Base-by-base conservation (phyloP, 2,888 invertebrate species). In the Cephus runcator region DNA sequence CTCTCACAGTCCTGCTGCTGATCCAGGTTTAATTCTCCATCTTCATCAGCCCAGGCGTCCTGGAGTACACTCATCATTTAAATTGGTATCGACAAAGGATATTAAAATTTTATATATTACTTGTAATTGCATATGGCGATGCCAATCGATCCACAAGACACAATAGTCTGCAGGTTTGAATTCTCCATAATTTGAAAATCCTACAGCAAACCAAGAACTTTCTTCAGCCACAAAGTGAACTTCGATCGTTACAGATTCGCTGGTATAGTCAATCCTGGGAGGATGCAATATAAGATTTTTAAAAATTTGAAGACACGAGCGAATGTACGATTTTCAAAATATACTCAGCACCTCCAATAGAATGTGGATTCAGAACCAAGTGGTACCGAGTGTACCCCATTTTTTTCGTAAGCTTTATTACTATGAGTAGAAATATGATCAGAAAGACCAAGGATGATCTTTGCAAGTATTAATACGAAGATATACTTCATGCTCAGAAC, bases 161-260 rank as follows among this genome's bases (percentile, higher is more conserved):
- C 97, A 98, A 80, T 96, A 94, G 92, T 98, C 98, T 0, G 97
- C 96, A 71, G 95, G 94, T 80, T 93, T 93, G 4, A 94, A 87
- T 73, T 94, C 93, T 1, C 98, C 98, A 79, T 96, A 94, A 87
- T 97, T 95, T 1, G 98, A 98, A 92, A 97, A 98, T 68, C 98
- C 98, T 75, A 98, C 87, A 0, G 96, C 97, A 86, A 98, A 95
- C 97, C 97, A 98, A 76, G 90, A 86, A 82, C 86, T 87, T 12
- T 89, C 87, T 34, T 87, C 87, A 4, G 88, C 88, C 36, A 85
- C 78, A 75, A 84, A 91, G 80, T 91, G 91, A 56, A 90, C 84
- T 80, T 91, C 91, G 11, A 86, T 86, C 35, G 86, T 79, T 23
- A 90, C 85, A 23, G 77, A 31, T 80, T 90, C 87, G 34, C 85